Conservation (phyloP, 2,888 invertebrate genomes). For the Automeris io region DNA sequence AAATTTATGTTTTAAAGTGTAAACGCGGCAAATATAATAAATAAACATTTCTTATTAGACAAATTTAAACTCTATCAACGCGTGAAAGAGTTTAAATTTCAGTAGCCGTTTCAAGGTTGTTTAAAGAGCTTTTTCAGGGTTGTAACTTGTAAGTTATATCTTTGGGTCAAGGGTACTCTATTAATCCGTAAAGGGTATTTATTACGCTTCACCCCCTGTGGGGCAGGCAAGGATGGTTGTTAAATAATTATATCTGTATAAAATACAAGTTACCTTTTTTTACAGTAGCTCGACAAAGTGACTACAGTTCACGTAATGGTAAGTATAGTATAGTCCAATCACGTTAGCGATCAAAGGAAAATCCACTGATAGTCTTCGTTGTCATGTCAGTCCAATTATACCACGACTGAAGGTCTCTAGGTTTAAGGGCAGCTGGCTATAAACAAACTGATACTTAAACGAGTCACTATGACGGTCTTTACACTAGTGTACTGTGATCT, state of each 20-base stretch:
- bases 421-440: too few species aligned
- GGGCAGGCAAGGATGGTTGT: background rate
- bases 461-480: too few species aligned
- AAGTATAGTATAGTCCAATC: too few species aligned
- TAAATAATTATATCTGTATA: background rate
- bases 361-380: too few species aligned
- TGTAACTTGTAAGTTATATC: background rate
- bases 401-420: too few species aligned
- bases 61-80: background rate
- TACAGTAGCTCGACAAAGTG: too few species aligned
- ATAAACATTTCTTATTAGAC: background rate
- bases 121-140: constrained; percentile 8
- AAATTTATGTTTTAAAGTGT: constrained; percentile 35
- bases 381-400: too few species aligned
- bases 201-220: background rate
- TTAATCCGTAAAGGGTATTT: background rate
- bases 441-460: too few species aligned
- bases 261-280: too few species aligned
- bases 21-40: constrained; percentile 13
- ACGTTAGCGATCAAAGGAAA: too few species aligned
- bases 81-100: background rate
- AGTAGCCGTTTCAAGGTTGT: background rate
- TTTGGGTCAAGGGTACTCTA: background rate
- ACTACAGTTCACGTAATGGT: too few species aligned
- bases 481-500: too few species aligned